Evolutionary conservation across 2,888 invertebrate genomes (phyloP), one percentile per base, ranked within the genome.

Genomic region (Eristalis tenax): DNA sequence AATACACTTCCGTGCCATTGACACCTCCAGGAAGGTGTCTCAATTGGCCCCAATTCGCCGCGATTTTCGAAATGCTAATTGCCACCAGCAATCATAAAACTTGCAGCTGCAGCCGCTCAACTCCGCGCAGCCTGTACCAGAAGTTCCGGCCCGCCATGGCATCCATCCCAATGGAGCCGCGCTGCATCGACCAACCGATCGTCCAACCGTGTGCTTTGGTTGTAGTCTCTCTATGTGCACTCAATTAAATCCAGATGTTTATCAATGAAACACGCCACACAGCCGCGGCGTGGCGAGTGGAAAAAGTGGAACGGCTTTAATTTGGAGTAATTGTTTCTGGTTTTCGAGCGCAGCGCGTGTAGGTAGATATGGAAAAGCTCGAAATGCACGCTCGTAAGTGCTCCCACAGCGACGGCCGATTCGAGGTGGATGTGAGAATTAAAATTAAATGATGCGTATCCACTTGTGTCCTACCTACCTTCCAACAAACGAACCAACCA

Each of bases 401-500:
- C 59, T 65, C 32, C 65, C 61, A 59, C 4, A n/a, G 18, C 26
- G 69, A 59, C 35, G 22, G n/a, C 38, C 65, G 50, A 56, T 23
- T 65, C 26, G 26, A 57, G 77, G 43, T 82, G 59, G 78, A 87
- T 66, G 83, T 83, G 83, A 80, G 76, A 87, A 87, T 83, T 83
- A 83, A 87, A 87, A 87, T 73, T 80, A 87, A 87, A 80, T 87
- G 83, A 87, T 87, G 87, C 87, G 87, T 87, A 87, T 87, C 87
- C 87, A 83, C 83, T 87, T 76, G 75, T 73, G 70, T 80, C 83
- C 76, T 83, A 83, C 78, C 73, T 74, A 79, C 79, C 86, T 77
- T 69, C 71, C 66, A 68, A 81, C 69, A 11, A 38, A 38, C 38
- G 11, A 38, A 38, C 38, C 38, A 38, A 38, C 8, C 32, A 38